Evolutionary conservation across 2,797 vertebrate genomes (phyloP).

Genomic region (Rhabdomys pumilio): DNA sequence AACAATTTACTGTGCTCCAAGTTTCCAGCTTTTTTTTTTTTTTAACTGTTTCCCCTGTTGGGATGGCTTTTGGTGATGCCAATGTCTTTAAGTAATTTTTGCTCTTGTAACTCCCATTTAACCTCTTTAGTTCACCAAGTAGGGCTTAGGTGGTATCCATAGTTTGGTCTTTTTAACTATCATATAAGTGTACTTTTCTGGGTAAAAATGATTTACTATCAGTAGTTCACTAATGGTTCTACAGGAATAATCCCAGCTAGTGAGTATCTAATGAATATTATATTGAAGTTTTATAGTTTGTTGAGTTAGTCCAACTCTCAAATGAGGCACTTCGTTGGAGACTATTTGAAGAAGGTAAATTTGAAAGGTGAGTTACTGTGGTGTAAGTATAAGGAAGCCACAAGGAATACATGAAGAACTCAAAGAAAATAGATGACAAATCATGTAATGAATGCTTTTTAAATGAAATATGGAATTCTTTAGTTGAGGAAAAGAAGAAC

Average conservation of each 20-base stretch:
- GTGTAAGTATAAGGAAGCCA: background rate
- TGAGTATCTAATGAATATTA: constrained; percentile 9
- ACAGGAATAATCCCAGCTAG: background rate
- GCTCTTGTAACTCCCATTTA: background rate
- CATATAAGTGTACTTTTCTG: background rate
- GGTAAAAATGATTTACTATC: background rate
- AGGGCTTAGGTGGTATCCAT: background rate
- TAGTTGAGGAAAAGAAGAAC: background rate
- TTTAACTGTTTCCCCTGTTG: too few species aligned
- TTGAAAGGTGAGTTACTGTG: background rate
- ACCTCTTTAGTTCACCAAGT: background rate
- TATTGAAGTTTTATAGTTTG: background rate
- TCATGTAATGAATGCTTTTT: background rate
- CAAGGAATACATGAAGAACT: background rate
- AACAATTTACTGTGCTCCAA: background rate
- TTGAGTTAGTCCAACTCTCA: background rate
- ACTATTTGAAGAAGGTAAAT: background rate
- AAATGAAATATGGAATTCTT: background rate
- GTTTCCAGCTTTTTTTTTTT: background rate
- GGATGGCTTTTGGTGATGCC: background rate
- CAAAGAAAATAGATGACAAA: background rate
- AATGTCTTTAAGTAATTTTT: background rate
- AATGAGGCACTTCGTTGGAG: background rate
- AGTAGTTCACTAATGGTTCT: constrained; percentile 34
- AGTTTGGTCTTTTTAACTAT: background rate